Percentiles rank a stretch among this genome's conserved stretches.
Evolutionary conservation across 2,888 invertebrate species (phyloP).

Genomic region (Athalia cordata): DNA sequence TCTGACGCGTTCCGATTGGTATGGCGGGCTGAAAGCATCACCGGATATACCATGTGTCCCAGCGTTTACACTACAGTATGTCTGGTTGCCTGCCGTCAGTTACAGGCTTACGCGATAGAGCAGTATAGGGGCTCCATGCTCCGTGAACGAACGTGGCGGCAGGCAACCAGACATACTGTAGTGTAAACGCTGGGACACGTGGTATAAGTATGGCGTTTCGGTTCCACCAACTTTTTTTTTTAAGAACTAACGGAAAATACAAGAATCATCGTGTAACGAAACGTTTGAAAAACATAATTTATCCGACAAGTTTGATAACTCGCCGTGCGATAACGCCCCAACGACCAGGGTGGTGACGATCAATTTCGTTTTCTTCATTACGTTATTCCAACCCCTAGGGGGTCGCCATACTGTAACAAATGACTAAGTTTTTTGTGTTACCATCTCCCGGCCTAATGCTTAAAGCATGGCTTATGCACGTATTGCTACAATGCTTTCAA

Average conservation of each 20-base stretch:
- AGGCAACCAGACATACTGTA: no score
- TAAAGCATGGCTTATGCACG: no score
- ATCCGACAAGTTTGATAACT: slow-evolving; percentile 13
- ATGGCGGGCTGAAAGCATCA: slow-evolving; percentile 15
- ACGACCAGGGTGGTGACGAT: slow-evolving; percentile 7
- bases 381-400: background rate
- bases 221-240: slow-evolving; percentile 5
- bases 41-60: no score
- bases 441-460: slow-evolving; percentile 33
- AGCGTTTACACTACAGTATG: no score
- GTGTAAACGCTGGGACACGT: no score
- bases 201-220: slow-evolving; percentile 25
- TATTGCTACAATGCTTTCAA: no score
- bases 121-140: no score
- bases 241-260: slow-evolving; percentile 12
- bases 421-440: slow-evolving; percentile 1
- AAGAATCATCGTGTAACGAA: slow-evolving; percentile 7
- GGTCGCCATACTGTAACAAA: slow-evolving; percentile 16
- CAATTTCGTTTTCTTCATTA: slow-evolving; percentile 8
- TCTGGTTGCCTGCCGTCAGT: no score
- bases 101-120: no score
- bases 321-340: slow-evolving; percentile 8
- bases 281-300: slow-evolving; percentile 13
- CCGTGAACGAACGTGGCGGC: no score
- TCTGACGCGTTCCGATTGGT: slow-evolving; percentile 8